Evolutionary conservation across 2,888 invertebrate species (phyloP), one percentile per base, ranked within the genome.

Genomic region (Linyphia triangularis): DNA sequence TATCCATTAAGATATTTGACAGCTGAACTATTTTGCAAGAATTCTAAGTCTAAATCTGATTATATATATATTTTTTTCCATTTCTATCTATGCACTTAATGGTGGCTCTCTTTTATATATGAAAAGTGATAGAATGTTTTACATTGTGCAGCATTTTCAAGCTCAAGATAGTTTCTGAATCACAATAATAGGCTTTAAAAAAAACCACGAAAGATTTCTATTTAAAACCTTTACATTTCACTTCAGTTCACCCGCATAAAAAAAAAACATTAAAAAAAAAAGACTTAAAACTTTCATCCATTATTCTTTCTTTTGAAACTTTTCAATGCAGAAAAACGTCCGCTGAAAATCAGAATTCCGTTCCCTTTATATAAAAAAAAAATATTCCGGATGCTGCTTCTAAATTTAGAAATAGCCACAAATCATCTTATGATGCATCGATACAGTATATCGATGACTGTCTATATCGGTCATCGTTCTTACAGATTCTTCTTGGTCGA

Each of bases 381-480:
- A 67, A 33, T 13, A 28, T 19, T 28, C 13, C 26, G 33, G 19
- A 67, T 28, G 22, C 13, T 9, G 30, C 67, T 67, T 33, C 67
- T 33, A 67, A 67, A 67, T 67, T 67, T 67, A 67, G 67, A 67
- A 67, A 67, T 67, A 33, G 67, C 77, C 77, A 77, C 77, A 77
- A 77, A 77, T 77, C 77, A 77, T 77, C 61, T 13, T 7, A 61
- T 40, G 77, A 77, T 77, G 26, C 61, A 77, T 77, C 63, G 77
- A 61, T 61, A 37, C 30, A 16, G 77, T 63, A n/a, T 61, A 61
- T 77, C 77, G 77, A 61, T 77, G 61, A 33, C 37, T 40, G 24
- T 37, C 26, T 19, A 77, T 40, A 77, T 77, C 77, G 70, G 43
- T 43, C 26, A 51, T 43, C 43, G 16, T 43, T 70, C 51, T 51